These are phyloP conservation scores for Drosophila robusta DNA, from an alignment of 2,888 invertebrate species.

Conservation along the genomic window DNA sequence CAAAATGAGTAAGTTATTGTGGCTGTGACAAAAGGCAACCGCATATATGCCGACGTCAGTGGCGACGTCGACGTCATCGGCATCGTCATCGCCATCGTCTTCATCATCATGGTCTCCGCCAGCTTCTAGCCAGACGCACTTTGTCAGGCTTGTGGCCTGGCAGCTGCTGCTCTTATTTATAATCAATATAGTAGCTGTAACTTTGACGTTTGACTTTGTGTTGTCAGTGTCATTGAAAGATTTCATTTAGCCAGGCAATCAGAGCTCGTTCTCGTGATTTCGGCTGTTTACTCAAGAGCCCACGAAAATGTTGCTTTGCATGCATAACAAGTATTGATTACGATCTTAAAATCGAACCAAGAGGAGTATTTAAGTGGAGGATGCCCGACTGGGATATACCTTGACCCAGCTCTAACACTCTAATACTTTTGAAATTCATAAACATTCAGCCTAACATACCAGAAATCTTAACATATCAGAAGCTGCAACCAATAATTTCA, in stretches of 20 bases:
- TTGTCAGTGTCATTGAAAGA: constrained; percentile 66
- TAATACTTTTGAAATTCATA: too few relatives aligned
- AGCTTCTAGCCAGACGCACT: constrained; percentile 56
- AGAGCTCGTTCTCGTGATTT: background rate
- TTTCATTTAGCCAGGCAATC: constrained; percentile 46
- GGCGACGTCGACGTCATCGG: constrained; percentile 9
- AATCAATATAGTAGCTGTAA: constrained; percentile 73
- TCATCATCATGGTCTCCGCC: constrained; percentile 22
- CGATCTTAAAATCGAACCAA: background rate
- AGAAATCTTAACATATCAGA: too few relatives aligned
- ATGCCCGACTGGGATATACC: too few relatives aligned
- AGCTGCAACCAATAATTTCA: too few relatives aligned
- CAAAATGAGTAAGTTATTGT: constrained; percentile 81
- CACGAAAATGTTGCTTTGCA: background rate
- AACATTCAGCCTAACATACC: too few relatives aligned
- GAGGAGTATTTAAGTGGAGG: too few relatives aligned
- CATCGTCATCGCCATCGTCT: constrained; percentile 27
- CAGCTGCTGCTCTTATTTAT: constrained; percentile 68
- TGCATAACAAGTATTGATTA: background rate
- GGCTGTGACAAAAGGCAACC: constrained; percentile 72
- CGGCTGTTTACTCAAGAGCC: background rate
- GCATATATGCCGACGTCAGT: constrained; percentile 57
- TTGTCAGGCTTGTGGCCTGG: constrained; percentile 53
- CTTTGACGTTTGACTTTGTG: constrained; percentile 75
- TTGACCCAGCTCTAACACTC: too few relatives aligned